Evolutionary conservation across 2,888 invertebrate species (phyloP), one percentile per base, ranked within the genome.

Genomic region (Halictus quadricinctus): DNA sequence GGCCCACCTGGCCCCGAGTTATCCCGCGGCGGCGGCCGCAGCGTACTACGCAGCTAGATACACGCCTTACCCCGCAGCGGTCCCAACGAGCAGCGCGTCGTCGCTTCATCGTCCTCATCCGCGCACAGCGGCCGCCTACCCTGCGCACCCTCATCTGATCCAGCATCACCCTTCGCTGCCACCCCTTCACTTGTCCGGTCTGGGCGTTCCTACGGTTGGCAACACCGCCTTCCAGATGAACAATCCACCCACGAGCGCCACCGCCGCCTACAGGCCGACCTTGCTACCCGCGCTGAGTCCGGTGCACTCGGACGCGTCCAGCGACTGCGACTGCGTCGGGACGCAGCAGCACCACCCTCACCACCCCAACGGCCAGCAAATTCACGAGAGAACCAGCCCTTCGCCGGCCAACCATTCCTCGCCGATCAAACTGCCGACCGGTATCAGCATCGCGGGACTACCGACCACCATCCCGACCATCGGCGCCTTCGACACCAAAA

Each of bases 31-130:
- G 88, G 96, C 96, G 0, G 96, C 96, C 18, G 95, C 96, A 0
- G 93, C 96, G 79, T 95, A 95, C 84, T 95, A 95, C 93, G 96
- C 96, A 81, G 95, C 96, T 72, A 96, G 95, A 0, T 96, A 96
- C 94, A 93, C 94, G 25, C 96, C 96, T 41, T 97, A 96, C 95
- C 95, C 95, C 95, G 91, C 94, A 95, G 88, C 94, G 95, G 93
- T 88, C 95, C 92, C 0, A 94, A 95, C 90, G 93, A 95, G 78
- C 76, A 95, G 93, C n/a, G 64, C 84, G 0, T 48, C 83, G 0
- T 48, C 90, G 0, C 93, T 95, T 94, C 96, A 95, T 95, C 95
- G 91, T 91, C 94, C 95, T 18, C 95, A 91, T 95, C 95, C 95
- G 93, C 95, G 91, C 95, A 91, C 92, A 43, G 89, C 91, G 54